Percentiles rank a stretch among this genome's conserved stretches.
Evolutionary conservation across 2,113 vertebrate species (phyloP).

Genomic region (Anolis sagrei): DNA sequence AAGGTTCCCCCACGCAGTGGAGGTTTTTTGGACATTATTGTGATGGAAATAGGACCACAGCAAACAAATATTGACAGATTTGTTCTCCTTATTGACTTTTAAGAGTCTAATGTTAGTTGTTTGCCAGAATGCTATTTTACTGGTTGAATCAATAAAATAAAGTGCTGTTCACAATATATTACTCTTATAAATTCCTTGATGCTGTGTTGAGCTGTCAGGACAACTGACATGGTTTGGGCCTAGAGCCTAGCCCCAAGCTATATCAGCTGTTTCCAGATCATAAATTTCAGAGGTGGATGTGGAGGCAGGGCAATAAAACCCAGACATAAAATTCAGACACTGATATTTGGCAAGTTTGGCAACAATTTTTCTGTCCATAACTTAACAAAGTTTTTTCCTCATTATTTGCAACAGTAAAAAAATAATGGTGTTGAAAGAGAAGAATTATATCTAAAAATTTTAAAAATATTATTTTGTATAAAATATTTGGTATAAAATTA

Average conservation of each 20-base stretch:
- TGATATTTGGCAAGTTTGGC: conserved; percentile 4
- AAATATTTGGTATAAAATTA: not conserved
- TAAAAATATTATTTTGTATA: not conserved
- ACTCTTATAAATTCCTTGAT: not conserved
- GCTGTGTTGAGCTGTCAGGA: not conserved
- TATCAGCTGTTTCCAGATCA: not conserved
- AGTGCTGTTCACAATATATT: not conserved
- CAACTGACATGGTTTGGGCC: not conserved
- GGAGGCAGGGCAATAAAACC: not conserved
- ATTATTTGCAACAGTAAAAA: not conserved
- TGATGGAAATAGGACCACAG: not conserved
- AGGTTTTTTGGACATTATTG: not conserved
- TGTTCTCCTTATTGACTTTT: not conserved
- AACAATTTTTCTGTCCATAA: not conserved
- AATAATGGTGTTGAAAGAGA: not conserved
- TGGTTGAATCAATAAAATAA: not conserved
- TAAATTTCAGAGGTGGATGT: not conserved
- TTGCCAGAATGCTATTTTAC: not conserved
- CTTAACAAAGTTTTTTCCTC: not conserved
- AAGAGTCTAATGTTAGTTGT: not conserved
- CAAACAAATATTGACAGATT: not conserved
- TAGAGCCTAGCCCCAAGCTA: too few species aligned
- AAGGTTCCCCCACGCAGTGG: too few species aligned
- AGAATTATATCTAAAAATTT: too few species aligned
- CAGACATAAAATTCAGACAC: not conserved